Evolutionary conservation across 1,140 invertebrate species (phyloP), one percentile per base, ranked within the genome.

Genomic region (Mamestra configurata): DNA sequence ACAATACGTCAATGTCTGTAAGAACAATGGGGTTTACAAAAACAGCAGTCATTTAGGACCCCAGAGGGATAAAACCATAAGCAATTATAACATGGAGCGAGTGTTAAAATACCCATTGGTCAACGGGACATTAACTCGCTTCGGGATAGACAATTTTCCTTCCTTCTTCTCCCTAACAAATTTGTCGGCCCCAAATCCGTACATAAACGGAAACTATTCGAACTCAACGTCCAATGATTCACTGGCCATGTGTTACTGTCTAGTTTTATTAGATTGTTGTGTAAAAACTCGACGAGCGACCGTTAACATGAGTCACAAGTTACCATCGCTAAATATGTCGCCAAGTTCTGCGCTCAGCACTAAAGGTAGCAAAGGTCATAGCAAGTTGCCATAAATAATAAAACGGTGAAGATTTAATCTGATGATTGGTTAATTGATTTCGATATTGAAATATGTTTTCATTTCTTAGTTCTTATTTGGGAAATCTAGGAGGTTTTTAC

Each of bases 181-280:
- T 66, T 40, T 22, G 18, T 0, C 31, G 35, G 61, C 35, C 61
- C 35, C 66, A 70, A 70, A 70, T 70, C 40, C 37, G 66, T 70
- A 70, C 40, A 49, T 49, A 70, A 70, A 70, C 66, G 66, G 66
- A 70, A 70, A 70, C 66, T 46, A 46, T 70, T 70, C 66, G 27
- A 70, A 46, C 66, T 15, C 66, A 46, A 15, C 31, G 66, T 49
- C 40, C 40, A 70, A 70, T 70, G 66, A 70, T 70, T 70, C 66
- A 70, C 66, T 15, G 20, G 40, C 37, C 40, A 70, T 70, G 40
- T 70, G 66, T 70, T 66, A 66, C 61, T 40, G 66, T 70, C 66
- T 70, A 70, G 61, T 70, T 70, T 70, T 70, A 70, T 70, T 70
- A 46, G 66, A 66, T 66, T 70, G 66, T 46, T 46, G 66, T 70